Evolutionary conservation across 64 coral and sea anemone species (phyloP), one percentile per base, ranked within the genome.

Genomic region (Montipora efflorescens): DNA sequence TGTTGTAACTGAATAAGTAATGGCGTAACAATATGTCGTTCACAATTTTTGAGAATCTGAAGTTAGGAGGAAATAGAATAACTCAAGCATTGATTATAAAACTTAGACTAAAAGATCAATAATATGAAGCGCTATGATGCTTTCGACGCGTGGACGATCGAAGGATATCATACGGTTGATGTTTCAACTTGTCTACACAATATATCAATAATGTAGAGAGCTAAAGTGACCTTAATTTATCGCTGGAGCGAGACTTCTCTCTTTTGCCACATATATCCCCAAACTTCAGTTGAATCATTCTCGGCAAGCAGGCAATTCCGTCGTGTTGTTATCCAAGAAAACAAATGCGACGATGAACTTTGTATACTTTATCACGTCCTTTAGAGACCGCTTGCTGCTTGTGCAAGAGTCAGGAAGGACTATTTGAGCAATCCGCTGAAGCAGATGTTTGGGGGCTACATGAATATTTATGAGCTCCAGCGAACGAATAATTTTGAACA

Each of bases 381-480:
- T 86, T 10, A 86, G 67, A 86, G 82, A 86, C 82, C 66, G 82
- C 82, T 86, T 43, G 82, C 11, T 64, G 61, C 18, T 70, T 86
- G 44, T 49, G 47, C 66, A 71, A 44, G 66, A 71, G 61, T 64
- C 61, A 64, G 82, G n/a, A 21, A 86, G n/a, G 36, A 71, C 68
- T 86, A 86, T 86, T 86, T 86, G 82, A 51, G 82, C 82, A 86
- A 86, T 86, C 82, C 82, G 82, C 82, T 86, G 82, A 73, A 44
- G 82, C 82, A 86, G 82, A 86, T 86, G 82, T 64, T 86, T 66
- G 44, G 47, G 82, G 66, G 66, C 82, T 86, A 59, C 48, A 86
- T 86, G 66, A 86, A 86, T 86, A 86, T 86, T 86, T 64, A 86
- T 86, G 9, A 23, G 61, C 19, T 3, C 8, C 13, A 13, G 36